phyloP scores from a whole-genome alignment of 2,797 vertebrate genomes.

The Triplophysa yarkandensis region DNA sequence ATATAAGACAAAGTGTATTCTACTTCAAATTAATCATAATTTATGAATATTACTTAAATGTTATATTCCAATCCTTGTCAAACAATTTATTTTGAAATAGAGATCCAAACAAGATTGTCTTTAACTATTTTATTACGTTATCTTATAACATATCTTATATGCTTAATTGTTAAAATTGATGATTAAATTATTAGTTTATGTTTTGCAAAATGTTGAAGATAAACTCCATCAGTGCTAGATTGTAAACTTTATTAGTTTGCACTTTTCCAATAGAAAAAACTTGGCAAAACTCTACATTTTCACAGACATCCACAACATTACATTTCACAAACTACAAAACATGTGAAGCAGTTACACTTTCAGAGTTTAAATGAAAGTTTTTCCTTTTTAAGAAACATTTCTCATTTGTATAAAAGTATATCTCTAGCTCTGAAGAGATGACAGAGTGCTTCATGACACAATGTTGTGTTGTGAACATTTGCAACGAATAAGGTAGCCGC shows the following conservation, averaged over 20 bases:
- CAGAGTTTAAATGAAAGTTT: too few relatives aligned
- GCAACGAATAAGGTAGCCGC: constrained; percentile 69
- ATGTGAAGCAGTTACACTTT: neutral
- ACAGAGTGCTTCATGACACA: constrained; percentile 6
- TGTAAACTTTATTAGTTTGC: neutral
- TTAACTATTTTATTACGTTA: neutral
- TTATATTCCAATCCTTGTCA: neutral
- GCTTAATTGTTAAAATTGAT: neutral
- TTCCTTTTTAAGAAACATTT: neutral
- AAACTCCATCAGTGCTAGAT: neutral
- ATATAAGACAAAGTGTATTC: neutral
- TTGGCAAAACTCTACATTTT: neutral
- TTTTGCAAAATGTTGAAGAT: neutral
- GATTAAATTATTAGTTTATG: neutral
- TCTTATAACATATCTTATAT: neutral
- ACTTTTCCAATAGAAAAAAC: neutral
- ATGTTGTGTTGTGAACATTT: constrained; percentile 44
- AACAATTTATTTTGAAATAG: neutral
- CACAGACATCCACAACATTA: neutral
- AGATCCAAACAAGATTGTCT: neutral
- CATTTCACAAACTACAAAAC: neutral
- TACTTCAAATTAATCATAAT: neutral
- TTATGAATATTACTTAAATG: neutral
- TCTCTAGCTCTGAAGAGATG: neutral
- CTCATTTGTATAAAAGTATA: neutral